These are phyloP conservation scores for Myoxocephalus aenaeus DNA, from an alignment of 2,797 vertebrate species.

Conservation along the genomic window DNA sequence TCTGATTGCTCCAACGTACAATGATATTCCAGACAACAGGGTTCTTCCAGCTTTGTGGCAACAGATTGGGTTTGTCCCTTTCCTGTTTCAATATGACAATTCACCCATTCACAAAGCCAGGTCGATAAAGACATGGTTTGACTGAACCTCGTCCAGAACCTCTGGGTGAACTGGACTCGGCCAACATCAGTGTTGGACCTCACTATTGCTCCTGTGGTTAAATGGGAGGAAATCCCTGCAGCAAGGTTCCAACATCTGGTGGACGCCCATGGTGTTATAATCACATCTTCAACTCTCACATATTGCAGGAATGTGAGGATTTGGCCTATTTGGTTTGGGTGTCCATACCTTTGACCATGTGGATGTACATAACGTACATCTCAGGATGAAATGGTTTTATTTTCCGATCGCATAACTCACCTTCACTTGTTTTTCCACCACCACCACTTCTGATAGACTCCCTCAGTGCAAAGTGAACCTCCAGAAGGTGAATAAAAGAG, in stretches of 20 bases:
- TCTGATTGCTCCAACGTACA: not conserved
- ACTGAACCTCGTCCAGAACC: not conserved
- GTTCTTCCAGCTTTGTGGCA: not conserved
- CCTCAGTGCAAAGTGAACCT: not conserved
- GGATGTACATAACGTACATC: not conserved
- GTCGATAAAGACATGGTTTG: not conserved
- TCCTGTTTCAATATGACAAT: not conserved
- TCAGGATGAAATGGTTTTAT: not conserved
- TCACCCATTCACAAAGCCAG: not conserved
- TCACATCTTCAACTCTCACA: not conserved
- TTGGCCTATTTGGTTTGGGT: not conserved
- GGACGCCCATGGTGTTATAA: not conserved
- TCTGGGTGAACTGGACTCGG: not conserved
- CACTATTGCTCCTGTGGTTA: not conserved
- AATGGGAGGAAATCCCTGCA: not conserved
- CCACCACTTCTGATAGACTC: not conserved
- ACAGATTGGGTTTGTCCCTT: not conserved
- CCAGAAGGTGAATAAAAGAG: slow-evolving; percentile 38
- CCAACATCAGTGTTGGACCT: not conserved
- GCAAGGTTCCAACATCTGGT: not conserved
- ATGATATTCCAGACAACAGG: not conserved
- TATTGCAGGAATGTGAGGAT: not conserved
- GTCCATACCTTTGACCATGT: not conserved
- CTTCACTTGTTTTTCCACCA: not conserved
- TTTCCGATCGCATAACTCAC: not conserved